Base-by-base conservation (phyloP, 2,888 invertebrate genomes). In the Nomada ruficornis region DNA sequence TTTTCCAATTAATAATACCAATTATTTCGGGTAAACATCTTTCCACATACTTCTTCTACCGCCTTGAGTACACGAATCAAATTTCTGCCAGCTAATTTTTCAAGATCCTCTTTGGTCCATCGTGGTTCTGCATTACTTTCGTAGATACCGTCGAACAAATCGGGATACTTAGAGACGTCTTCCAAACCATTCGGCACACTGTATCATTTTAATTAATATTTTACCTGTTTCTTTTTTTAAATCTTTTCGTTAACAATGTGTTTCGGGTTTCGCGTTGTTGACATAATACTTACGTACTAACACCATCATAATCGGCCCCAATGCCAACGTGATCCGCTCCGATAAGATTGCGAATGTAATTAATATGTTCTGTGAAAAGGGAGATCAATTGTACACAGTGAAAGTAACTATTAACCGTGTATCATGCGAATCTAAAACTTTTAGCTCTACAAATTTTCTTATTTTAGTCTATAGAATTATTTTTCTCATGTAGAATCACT, bases 251-350 rank as follows among this genome's bases (percentile, higher is more conserved):
- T 9, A 5, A 20, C 2, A 9, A n/a, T 15, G 9, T 50, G 15
- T 7, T 54, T 36, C 7, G 5, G 9, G 13, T 26, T 11, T 23
- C 20, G 7, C 15, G 26, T 0, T n/a, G 15, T 10, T 23, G 44
- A 18, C 13, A 11, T 26, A 50, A 79, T 82, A 88, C 90, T 91
- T 90, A 94, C 94, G 75, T 52, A 1, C 57, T 81, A 63, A 95
- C 93, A 55, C 95, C 95, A 84, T 95, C 95, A 84, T 93, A 95
- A 88, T 95, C 95, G 9, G 94, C 94, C 18, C 95, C 95, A 77
- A 95, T 94, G 42, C 95, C 95, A 55, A 95, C 94, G 81, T 95
- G 93, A 84, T 95, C 94, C 13, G 94, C 89, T 26, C 95, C 95
- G 81, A 94, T 94, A 54, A 94, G 89, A 76, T 94, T 91, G 44